Conservation (phyloP, 1,140 invertebrate species). For the Cyrtorhinus lividipennis region DNA sequence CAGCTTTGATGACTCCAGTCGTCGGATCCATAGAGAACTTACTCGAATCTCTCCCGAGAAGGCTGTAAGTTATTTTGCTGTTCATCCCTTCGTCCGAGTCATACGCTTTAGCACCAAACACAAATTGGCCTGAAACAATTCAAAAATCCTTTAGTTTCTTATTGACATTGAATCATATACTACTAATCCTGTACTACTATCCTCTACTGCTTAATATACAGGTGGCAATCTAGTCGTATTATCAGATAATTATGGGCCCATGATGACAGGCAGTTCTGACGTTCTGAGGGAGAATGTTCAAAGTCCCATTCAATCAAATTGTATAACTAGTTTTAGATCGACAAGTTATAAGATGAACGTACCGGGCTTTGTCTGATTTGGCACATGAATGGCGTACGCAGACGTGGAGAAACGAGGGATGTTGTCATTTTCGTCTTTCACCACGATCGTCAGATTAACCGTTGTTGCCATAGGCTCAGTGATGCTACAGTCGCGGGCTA, state of each 20-base stretch:
- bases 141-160: not conserved
- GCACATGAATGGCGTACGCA: slow-evolving; percentile 59
- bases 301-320: no score
- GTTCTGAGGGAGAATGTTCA: no score
- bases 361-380: slow-evolving; percentile 55
- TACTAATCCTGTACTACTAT: no score
- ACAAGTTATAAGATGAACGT: slow-evolving; percentile 24
- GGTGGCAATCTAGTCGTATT: no score
- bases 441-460: slow-evolving; percentile 62
- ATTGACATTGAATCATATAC: no score
- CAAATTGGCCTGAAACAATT: slow-evolving; percentile 45
- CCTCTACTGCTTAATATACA: no score
- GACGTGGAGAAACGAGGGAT: slow-evolving; percentile 57
- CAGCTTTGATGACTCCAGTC: slow-evolving; percentile 68
- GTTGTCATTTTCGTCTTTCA: slow-evolving; percentile 79
- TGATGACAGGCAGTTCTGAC: no score
- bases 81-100: slow-evolving; percentile 68
- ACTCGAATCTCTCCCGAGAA: slow-evolving; percentile 59
- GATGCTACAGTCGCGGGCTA: slow-evolving; percentile 73
- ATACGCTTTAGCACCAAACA: slow-evolving; percentile 69
- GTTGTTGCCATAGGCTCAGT: slow-evolving; percentile 61
- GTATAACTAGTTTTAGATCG: no score
- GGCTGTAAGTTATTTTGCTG: slow-evolving; percentile 57
- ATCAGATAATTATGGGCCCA: no score
- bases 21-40: slow-evolving; percentile 59